Percentiles rank a stretch among this genome's conserved stretches.
These are phyloP conservation scores for Physocephala rufipes DNA, from an alignment of 2,888 invertebrate species.

Conservation along the genomic window DNA sequence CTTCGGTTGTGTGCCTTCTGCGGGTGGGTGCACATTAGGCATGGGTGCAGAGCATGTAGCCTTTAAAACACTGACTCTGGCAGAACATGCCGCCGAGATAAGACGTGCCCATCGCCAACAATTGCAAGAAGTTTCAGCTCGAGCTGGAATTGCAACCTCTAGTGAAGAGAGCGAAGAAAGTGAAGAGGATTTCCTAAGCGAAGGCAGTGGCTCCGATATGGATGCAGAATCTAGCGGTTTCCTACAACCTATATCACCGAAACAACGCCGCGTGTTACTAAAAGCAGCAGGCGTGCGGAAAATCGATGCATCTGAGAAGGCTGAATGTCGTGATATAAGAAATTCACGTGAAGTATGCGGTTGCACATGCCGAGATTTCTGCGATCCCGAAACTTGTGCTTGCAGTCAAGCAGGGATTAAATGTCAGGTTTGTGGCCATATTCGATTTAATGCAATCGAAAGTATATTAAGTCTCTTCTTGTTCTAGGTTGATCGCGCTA, in stretches of 20 bases:
- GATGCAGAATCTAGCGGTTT: constrained; percentile 92
- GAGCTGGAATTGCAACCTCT: constrained; percentile 66
- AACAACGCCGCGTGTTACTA: constrained; percentile 86
- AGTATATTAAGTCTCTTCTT: not conserved
- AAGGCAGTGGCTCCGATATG: constrained; percentile 81
- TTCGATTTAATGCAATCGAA: no score
- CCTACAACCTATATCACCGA: constrained; percentile 89
- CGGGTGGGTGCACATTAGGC: constrained; percentile 90
- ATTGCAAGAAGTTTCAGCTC: constrained; percentile 68
- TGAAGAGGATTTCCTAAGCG: constrained; percentile 76
- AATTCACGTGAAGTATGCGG: constrained; percentile 93
- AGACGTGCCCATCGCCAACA: constrained; percentile 85
- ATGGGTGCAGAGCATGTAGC: constrained; percentile 81
- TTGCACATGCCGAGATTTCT: constrained; percentile 90
- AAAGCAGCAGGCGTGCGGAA: constrained; percentile 93
- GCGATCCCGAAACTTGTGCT: constrained; percentile 94
- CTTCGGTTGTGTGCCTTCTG: constrained; percentile 90
- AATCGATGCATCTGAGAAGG: constrained; percentile 92
- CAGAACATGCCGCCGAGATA: constrained; percentile 90
- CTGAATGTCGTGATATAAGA: constrained; percentile 91
- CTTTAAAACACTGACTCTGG: constrained; percentile 80
- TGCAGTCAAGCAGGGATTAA: constrained; percentile 96
- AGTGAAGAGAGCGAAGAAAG: constrained; percentile 87
- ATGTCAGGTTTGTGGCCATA: constrained; percentile 75
- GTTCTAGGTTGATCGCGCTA: constrained; percentile 84